Evolutionary conservation across 2,888 invertebrate genomes (phyloP), one percentile per base, ranked within the genome.

Genomic region (Nymphalis urticae): DNA sequence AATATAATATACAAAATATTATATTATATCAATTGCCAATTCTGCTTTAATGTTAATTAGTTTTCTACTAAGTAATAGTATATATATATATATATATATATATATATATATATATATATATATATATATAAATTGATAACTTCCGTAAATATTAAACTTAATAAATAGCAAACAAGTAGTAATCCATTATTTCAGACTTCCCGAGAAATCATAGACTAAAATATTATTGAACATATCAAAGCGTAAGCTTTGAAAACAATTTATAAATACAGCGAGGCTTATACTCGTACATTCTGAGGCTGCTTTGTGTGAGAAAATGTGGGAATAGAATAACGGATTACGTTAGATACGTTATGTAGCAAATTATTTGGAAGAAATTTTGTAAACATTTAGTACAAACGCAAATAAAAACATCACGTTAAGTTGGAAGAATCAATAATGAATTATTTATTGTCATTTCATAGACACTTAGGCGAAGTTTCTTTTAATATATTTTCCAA

Each of bases 141-240:
- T 64, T 64, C 10, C 36, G 36, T 64, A 62, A 70, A 70, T 69
- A 68, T 56, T 59, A 64, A 65, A 72, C 56, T 69, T 71, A 68
- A 66, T 67, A 53, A 63, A 68, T 66, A 66, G 64, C 72, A 48
- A 69, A 72, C 69, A 71, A 66, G 19, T 56, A 48, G 66, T 66
- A 71, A 69, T 70, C 59, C 56, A 59, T 62, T 70, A 73, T 69
- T 68, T 59, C 36, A 60, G 51, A 51, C 66, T 50, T 66, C 66
- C 63, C 42, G 27, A 54, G 69, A 69, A 71, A 66, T 64, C 65
- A 62, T 71, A 69, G 66, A 60, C 36, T 69, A 50, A 66, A 69
- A 66, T 66, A 66, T 69, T 69, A 71, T 69, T 69, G 56, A 61
- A 64, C 58, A 66, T 71, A 71, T 71, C 62, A 64, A 61, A 63